Evolutionary conservation across 2,113 vertebrate species (phyloP).

Genomic region (Trematomus loennbergii): DNA sequence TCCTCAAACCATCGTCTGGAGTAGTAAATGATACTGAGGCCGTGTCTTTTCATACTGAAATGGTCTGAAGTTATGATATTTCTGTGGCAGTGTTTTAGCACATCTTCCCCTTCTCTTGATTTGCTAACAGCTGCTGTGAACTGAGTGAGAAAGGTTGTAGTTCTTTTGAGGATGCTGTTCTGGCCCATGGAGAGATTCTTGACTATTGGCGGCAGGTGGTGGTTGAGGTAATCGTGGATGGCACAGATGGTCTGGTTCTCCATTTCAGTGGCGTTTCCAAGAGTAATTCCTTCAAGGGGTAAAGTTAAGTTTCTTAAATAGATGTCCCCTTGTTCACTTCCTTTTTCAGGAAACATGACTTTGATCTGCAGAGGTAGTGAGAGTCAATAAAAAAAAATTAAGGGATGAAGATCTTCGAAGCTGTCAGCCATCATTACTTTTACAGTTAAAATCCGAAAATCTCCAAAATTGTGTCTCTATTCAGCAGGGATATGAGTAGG

Average conservation of each 20-base stretch:
- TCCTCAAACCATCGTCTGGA: constrained; percentile 42
- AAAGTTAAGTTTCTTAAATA: too few species aligned
- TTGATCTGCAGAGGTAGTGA: constrained; percentile 34
- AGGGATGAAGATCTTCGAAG: neutral
- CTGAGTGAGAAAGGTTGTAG: fast-evolving
- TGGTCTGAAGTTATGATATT: fast-evolving
- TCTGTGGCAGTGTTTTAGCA: neutral
- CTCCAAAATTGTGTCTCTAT: neutral
- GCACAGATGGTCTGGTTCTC: constrained; percentile 1
- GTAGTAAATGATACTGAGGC: constrained; percentile 31
- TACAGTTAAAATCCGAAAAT: neutral
- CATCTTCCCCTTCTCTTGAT: neutral
- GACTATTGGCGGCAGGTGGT: constrained; percentile 8
- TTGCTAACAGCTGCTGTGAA: neutral
- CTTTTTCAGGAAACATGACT: neutral
- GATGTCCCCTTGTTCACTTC: too few species aligned
- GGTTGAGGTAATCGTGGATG: constrained; percentile 40
- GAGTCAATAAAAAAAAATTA: neutral
- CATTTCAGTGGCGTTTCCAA: neutral
- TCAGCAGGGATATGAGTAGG: neutral
- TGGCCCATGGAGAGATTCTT: fast-evolving
- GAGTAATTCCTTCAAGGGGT: constrained; percentile 37
- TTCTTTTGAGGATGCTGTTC: fast-evolving
- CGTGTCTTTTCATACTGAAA: neutral
- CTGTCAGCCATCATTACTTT: neutral